Conservation (phyloP, 2,113 vertebrate species). For the Ciconia stormi region DNA sequence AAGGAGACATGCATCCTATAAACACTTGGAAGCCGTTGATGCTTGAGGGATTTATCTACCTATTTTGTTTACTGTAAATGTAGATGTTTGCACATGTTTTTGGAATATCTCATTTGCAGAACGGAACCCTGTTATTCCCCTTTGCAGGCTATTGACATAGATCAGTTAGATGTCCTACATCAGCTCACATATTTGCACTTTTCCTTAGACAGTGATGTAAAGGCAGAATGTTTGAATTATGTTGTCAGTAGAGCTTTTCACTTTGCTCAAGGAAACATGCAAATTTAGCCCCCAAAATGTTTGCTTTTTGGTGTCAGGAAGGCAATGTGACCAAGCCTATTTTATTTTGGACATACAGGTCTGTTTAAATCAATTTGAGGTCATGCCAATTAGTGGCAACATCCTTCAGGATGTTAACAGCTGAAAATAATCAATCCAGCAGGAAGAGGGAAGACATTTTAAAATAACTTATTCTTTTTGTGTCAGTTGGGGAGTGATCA, state of each 20-base stretch:
- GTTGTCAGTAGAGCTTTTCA: neutral
- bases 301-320: neutral
- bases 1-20: neutral
- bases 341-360: neutral
- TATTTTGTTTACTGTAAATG: neutral
- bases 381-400: neutral
- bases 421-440: conserved; percentile 13
- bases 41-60: neutral
- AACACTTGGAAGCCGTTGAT: neutral
- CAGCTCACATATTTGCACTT: neutral
- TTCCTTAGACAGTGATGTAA: neutral
- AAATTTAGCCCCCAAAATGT: neutral
- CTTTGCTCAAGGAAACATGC: neutral
- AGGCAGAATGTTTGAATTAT: neutral
- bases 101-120: neutral
- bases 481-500: neutral
- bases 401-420: conserved; percentile 29
- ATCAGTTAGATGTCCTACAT: neutral
- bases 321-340: neutral
- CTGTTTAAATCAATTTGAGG: conserved; percentile 40
- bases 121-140: neutral
- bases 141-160: neutral
- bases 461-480: conserved; percentile 26
- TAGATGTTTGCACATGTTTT: neutral
- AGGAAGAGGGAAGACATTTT: neutral